Conservation (phyloP, 2,888 invertebrate genomes). For the Drosophila cognata region DNA sequence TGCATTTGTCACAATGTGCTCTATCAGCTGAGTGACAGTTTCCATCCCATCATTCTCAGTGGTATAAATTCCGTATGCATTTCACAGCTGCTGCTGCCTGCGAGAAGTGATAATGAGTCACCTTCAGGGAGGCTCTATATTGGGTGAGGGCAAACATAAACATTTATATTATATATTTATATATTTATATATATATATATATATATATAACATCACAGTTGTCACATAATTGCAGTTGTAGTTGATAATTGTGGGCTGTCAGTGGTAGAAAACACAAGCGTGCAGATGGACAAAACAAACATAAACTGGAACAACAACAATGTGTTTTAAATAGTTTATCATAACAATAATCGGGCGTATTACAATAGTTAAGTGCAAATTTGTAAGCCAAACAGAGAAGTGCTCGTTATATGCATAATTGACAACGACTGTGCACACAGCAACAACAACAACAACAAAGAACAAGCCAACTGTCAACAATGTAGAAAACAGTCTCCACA, state of each 20-base stretch:
- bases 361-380: constrained; percentile 41
- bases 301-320: constrained; percentile 12
- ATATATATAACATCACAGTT: constrained; percentile 46
- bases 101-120: constrained; percentile 57
- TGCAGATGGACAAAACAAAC: constrained; percentile 17
- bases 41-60: constrained; percentile 27
- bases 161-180: background rate
- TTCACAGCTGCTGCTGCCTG: constrained; percentile 20
- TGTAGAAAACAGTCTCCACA: constrained; percentile 21
- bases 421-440: constrained; percentile 20
- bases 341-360: constrained; percentile 23
- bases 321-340: constrained; percentile 45
- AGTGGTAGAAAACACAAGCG: constrained; percentile 43
- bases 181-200: background rate
- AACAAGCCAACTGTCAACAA: constrained; percentile 23
- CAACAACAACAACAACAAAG: background rate
- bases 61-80: constrained; percentile 47
- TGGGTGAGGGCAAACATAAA: constrained; percentile 34
- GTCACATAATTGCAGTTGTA: constrained; percentile 49
- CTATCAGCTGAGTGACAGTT: constrained; percentile 45
- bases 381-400: constrained; percentile 49
- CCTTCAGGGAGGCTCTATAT: constrained; percentile 35
- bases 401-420: constrained; percentile 48
- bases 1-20: constrained; percentile 12
- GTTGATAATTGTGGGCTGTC: constrained; percentile 66